phyloP scores from a whole-genome alignment of 1,140 invertebrate species.

The Papilio dardanus region DNA sequence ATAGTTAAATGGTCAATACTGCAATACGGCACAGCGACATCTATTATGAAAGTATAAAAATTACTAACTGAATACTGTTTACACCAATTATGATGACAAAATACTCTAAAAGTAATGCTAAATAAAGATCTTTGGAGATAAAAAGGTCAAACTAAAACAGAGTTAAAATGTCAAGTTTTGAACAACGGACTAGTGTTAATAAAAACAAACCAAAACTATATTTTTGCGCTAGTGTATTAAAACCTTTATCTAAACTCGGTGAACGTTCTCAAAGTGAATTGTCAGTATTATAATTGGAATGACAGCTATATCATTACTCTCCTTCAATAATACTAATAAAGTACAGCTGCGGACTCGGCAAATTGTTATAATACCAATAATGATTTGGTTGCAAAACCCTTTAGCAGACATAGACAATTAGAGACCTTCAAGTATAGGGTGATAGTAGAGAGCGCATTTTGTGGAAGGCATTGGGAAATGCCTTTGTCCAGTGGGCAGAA shows the following conservation, averaged over 20 bases:
- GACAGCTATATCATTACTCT: constrained; percentile 25
- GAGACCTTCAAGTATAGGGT: neutral
- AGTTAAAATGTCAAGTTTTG: neutral
- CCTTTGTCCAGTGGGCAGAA: no score
- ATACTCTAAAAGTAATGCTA: neutral
- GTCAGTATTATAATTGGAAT: constrained; percentile 32
- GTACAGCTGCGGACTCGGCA: constrained; percentile 2
- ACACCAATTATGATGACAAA: neutral
- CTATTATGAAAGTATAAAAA: constrained; percentile 4
- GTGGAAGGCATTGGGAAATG: no score
- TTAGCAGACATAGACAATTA: neutral
- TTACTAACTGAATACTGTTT: neutral
- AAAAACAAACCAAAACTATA: no score
- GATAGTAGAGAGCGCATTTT: no score
- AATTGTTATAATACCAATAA: neutral
- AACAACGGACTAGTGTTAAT: no score
- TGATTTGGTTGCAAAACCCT: neutral
- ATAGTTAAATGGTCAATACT: neutral
- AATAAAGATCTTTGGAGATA: neutral
- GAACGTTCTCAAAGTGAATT: constrained; percentile 27
- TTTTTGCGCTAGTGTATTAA: neutral
- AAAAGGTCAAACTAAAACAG: neutral
- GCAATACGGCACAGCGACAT: neutral
- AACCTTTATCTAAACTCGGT: neutral
- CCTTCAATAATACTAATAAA: neutral